Conservation (phyloP, 2,888 invertebrate genomes). For the Leptopilina drosophilae region DNA sequence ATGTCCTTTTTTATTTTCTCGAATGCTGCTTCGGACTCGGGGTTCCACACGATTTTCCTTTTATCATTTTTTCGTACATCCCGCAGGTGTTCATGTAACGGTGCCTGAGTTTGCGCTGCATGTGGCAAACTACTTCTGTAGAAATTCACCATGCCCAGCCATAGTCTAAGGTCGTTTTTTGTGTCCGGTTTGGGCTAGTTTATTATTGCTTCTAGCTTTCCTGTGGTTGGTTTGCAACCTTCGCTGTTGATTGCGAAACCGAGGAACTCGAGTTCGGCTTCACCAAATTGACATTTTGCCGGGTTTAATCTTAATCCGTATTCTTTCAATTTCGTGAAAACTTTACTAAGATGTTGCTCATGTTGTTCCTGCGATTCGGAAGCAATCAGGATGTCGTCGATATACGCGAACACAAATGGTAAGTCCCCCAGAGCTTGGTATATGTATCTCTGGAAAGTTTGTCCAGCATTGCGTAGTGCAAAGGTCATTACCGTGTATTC, state of each 20-base stretch:
- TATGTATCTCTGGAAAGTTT: not conserved
- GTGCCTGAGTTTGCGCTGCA: not conserved
- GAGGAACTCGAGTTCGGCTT: not conserved
- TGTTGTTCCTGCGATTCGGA: constrained; percentile 28
- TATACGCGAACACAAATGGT: not conserved
- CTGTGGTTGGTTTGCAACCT: not conserved
- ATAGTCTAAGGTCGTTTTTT: not conserved
- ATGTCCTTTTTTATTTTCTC: not conserved
- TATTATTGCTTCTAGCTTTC: not conserved
- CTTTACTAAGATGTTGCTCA: not conserved
- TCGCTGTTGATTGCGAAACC: not conserved
- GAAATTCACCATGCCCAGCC: not conserved
- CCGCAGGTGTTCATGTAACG: not conserved
- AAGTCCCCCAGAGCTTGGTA: not conserved
- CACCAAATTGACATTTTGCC: not conserved
- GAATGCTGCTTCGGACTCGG: not conserved
- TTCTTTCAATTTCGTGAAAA: not conserved
- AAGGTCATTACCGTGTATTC: not conserved
- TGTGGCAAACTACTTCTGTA: not conserved
- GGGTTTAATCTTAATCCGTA: not conserved
- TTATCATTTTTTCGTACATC: not conserved
- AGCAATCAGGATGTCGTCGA: not conserved
- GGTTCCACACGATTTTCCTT: not conserved
- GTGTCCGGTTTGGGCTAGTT: not conserved
- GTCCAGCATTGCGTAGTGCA: not conserved